phyloP scores from a whole-genome alignment of 1,140 invertebrate genomes.

The Formica selysi region DNA sequence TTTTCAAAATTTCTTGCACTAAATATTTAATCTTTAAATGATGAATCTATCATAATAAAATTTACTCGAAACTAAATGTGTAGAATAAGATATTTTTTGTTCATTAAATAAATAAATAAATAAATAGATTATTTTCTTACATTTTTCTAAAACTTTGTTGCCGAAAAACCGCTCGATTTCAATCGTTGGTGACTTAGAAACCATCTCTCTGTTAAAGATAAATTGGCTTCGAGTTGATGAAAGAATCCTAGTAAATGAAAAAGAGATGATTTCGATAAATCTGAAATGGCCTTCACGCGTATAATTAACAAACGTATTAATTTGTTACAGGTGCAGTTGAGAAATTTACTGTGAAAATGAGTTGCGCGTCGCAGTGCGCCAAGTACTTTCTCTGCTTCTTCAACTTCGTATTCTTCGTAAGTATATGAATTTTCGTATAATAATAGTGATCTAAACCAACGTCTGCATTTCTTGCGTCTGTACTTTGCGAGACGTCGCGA shows the following conservation, averaged over 20 bases:
- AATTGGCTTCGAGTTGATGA: neutral
- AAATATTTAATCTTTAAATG: neutral
- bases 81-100: neutral
- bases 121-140: neutral
- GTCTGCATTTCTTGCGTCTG: neutral
- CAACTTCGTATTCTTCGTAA: constrained; percentile 92
- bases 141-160: neutral
- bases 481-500: constrained; percentile 13
- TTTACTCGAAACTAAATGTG: neutral
- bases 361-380: constrained; percentile 88
- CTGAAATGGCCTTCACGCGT: neutral
- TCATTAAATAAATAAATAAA: too few species aligned
- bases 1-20: neutral
- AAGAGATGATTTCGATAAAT: neutral
- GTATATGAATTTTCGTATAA: constrained; percentile 81
- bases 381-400: constrained; percentile 92
- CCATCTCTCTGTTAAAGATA: neutral
- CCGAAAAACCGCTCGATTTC: neutral
- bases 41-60: neutral
- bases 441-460: neutral
- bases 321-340: constrained; percentile 75
- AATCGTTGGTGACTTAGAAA: neutral
- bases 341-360: constrained; percentile 76
- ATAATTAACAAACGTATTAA: constrained; percentile 51
- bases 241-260: neutral